Percentiles rank a stretch among this genome's conserved stretches.
phyloP scores from a whole-genome alignment of 2,113 vertebrate species.

The Fregata magnificens region DNA sequence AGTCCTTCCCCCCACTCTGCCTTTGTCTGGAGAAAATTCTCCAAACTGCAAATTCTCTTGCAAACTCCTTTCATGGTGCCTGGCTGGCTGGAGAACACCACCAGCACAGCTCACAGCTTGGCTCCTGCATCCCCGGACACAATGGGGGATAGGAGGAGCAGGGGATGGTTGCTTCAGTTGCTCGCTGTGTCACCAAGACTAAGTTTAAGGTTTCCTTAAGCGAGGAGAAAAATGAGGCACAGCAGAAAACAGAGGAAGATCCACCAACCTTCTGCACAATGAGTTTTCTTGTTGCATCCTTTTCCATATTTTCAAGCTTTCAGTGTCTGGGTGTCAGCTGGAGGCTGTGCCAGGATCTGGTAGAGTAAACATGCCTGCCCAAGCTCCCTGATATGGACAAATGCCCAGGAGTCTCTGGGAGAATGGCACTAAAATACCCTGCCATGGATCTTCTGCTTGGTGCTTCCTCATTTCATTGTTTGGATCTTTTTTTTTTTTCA shows the following conservation, averaged over 20 bases:
- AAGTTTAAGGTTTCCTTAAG: background rate
- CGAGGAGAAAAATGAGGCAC: background rate
- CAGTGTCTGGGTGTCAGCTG: background rate
- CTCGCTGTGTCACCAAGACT: background rate
- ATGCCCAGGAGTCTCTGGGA: background rate
- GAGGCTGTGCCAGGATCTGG: background rate
- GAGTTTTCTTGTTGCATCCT: background rate
- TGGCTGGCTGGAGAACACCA: background rate
- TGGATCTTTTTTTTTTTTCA: background rate
- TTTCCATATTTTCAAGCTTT: background rate
- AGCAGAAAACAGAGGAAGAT: background rate
- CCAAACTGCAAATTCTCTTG: background rate
- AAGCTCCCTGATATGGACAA: background rate
- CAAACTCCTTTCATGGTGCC: background rate
- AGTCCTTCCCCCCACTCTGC: background rate
- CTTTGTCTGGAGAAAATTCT: background rate
- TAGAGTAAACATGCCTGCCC: background rate
- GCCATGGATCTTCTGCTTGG: background rate
- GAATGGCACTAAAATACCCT: background rate
- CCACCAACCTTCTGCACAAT: background rate
- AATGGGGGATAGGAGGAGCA: background rate
- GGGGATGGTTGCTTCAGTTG: background rate
- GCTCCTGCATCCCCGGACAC: no score
- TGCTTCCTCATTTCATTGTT: background rate
- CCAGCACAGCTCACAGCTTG: background rate